Percentiles rank a stretch among this genome's conserved stretches.
Evolutionary conservation across 37 sponge, comb jelly and placozoan genomes (phyloP).

Genomic region (Dysidea cf. avara): DNA sequence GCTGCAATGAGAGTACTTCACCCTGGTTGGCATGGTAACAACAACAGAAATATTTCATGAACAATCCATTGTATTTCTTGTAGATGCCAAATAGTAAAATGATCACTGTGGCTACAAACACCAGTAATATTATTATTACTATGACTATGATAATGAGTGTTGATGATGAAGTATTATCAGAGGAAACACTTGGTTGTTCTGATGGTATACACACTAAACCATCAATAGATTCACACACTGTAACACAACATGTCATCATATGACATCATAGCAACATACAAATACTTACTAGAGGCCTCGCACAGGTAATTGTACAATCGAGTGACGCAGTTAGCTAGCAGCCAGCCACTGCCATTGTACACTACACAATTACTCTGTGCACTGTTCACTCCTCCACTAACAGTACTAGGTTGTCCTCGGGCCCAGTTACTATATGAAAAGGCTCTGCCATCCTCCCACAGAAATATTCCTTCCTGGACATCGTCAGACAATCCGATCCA

Average conservation of each 20-base stretch:
- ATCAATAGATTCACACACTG: constrained; percentile 15
- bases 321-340: no score
- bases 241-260: neutral
- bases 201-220: constrained; percentile 12
- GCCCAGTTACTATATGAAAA: constrained; percentile 48
- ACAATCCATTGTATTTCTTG: constrained; percentile 61
- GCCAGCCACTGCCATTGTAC: constrained; percentile 52
- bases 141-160: no score
- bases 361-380: constrained; percentile 45
- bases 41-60: constrained; percentile 53
- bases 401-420: constrained; percentile 1
- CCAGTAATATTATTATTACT: constrained; percentile 2
- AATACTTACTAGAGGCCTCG: constrained; percentile 2
- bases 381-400: constrained; percentile 1
- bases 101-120: constrained; percentile 2
- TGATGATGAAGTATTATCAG: no score
- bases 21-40: constrained; percentile 19
- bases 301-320: constrained; percentile 29
- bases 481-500: constrained; percentile 77
- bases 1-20: constrained; percentile 65
- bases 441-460: constrained; percentile 12
- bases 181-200: no score
- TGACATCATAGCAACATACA: neutral
- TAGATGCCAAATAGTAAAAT: no score
- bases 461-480: constrained; percentile 50